Evolutionary conservation across 1,140 invertebrate genomes (phyloP).

Genomic region (Phocides pigmalion): DNA sequence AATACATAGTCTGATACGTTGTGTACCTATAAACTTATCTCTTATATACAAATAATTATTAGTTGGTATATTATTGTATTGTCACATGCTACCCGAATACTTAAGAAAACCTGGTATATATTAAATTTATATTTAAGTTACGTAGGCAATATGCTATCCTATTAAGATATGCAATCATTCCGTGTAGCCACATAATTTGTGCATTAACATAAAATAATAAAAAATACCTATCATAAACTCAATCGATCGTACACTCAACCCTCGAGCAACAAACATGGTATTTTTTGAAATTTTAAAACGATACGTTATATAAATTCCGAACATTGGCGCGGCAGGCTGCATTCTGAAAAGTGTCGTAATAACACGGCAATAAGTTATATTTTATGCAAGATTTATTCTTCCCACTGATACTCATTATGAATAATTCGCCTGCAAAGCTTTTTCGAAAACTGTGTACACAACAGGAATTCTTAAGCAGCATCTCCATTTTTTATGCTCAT

Average conservation of each 20-base stretch:
- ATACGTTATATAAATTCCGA: constrained; percentile 61
- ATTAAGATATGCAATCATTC: constrained; percentile 18
- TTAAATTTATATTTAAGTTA: neutral
- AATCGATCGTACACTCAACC: constrained; percentile 62
- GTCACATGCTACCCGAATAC: too few relatives aligned
- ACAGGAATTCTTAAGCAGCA: constrained; percentile 65
- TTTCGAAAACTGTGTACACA: constrained; percentile 67
- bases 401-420: constrained; percentile 58
- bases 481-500: constrained; percentile 53
- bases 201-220: constrained; percentile 69
- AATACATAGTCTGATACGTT: too few relatives aligned
- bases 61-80: too few relatives aligned
- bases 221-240: constrained; percentile 65
- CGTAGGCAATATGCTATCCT: constrained; percentile 5
- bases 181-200: constrained; percentile 44
- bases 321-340: constrained; percentile 49
- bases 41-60: too few relatives aligned
- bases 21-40: too few relatives aligned
- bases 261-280: constrained; percentile 60
- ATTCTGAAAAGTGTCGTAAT: constrained; percentile 62
- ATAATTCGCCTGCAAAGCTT: constrained; percentile 66
- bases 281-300: constrained; percentile 56
- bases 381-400: constrained; percentile 48
- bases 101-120: too few relatives aligned
- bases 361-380: constrained; percentile 61